phyloP scores from a whole-genome alignment of 2,113 vertebrate species.

The Anhinga rufa region DNA sequence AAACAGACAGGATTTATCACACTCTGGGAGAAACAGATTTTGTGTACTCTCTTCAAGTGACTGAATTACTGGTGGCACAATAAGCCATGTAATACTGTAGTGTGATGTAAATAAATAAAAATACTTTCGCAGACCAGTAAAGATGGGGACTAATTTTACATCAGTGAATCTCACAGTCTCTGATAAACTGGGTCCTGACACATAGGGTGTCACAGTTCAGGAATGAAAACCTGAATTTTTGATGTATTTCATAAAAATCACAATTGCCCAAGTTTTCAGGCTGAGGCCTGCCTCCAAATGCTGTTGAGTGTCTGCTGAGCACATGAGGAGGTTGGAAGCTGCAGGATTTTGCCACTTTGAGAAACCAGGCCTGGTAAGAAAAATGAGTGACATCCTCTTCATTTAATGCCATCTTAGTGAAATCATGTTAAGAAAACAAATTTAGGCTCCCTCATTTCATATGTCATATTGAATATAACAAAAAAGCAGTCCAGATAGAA shows the following conservation, averaged over 20 bases:
- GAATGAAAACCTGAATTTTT: not conserved
- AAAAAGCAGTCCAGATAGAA: not conserved
- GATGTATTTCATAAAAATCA: not conserved
- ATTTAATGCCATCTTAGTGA: not conserved
- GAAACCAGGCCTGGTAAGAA: not conserved
- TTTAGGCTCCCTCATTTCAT: not conserved
- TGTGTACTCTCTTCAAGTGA: not conserved
- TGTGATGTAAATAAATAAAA: not conserved
- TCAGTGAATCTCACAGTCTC: fast-evolving
- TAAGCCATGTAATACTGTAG: not conserved
- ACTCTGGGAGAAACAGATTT: not conserved
- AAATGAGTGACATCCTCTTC: not conserved
- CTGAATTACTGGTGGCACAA: not conserved
- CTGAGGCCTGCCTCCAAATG: not conserved
- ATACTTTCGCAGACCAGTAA: not conserved
- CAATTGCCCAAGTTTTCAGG: not conserved
- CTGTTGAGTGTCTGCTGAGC: not conserved
- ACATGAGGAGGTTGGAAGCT: not conserved
- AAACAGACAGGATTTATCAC: not conserved
- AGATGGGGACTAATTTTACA: not conserved
- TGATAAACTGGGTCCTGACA: not conserved
- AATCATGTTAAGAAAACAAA: not conserved
- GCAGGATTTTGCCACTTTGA: not conserved
- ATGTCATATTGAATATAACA: not conserved
- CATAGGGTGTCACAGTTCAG: not conserved